phyloP scores from a whole-genome alignment of 2,113 vertebrate genomes.

The Mustela lutreola region DNA sequence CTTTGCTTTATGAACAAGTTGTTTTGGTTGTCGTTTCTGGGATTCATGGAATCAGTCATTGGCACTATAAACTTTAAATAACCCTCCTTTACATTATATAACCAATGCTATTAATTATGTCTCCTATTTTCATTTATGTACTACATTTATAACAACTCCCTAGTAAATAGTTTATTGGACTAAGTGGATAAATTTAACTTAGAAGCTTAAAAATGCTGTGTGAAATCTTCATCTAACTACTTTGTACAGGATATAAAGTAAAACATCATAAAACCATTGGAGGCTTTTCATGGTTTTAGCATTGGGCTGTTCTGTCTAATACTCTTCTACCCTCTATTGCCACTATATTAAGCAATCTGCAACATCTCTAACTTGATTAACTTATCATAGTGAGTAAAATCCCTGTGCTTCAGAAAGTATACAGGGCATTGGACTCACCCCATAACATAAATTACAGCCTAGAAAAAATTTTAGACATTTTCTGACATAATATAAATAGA shows the following conservation, averaged over 20 bases:
- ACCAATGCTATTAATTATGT: neutral
- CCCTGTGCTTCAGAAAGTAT: neutral
- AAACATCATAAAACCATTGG: neutral
- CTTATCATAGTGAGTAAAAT: neutral
- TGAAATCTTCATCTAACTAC: neutral
- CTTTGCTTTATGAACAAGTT: neutral
- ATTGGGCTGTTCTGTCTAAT: neutral
- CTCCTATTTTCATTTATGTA: neutral
- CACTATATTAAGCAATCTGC: neutral
- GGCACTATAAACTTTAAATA: conserved; percentile 25
- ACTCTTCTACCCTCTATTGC: neutral
- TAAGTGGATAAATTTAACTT: neutral
- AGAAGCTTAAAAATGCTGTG: conserved; percentile 1
- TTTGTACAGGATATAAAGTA: conserved; percentile 46
- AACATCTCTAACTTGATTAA: neutral
- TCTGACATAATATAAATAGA: neutral
- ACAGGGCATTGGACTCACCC: neutral
- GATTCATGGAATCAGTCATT: neutral
- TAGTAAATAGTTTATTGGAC: neutral
- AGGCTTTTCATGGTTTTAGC: neutral
- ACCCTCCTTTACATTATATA: neutral
- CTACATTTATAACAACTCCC: neutral
- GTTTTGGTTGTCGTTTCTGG: neutral
- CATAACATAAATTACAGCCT: neutral
- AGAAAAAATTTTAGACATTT: neutral